A percentile compares a stretch with the other conserved stretches of the same genome.
These are phyloP conservation scores for Aphaenogaster rudis DNA, from an alignment of 1,140 invertebrate species.

Conservation along the genomic window DNA sequence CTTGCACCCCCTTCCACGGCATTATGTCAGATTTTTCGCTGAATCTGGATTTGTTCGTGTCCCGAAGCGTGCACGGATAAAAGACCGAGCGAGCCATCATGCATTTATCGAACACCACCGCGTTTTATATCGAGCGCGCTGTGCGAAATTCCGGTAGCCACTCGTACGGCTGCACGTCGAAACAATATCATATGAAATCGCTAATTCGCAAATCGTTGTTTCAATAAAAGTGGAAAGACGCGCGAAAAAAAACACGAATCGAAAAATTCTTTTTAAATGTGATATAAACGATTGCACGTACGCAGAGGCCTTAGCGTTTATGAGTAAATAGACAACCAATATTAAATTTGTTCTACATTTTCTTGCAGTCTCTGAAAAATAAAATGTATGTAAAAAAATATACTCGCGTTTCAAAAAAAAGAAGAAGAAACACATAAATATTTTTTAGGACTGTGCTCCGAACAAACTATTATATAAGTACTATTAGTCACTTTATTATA, in stretches of 20 bases:
- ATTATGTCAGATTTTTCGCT: constrained; percentile 65
- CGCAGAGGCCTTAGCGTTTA: not conserved
- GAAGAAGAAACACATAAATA: not conserved
- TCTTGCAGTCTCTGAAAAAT: not conserved
- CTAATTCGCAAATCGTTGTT: constrained; percentile 23
- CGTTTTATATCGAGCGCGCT: constrained; percentile 2
- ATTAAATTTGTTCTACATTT: not conserved
- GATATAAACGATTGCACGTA: not conserved
- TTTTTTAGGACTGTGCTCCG: not conserved
- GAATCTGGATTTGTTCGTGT: constrained; percentile 52
- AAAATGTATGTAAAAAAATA: not conserved
- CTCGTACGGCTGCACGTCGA: not conserved
- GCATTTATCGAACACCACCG: constrained; percentile 41
- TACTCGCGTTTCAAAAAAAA: not conserved
- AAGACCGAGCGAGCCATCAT: constrained; percentile 33
- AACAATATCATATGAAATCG: not conserved
- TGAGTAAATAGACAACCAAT: not conserved
- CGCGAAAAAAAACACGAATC: not conserved
- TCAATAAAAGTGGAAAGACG: not conserved
- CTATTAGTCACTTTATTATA: not conserved
- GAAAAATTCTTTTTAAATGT: constrained; percentile 13
- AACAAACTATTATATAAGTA: not conserved
- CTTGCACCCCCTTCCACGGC: constrained; percentile 39
- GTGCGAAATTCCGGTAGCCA: constrained; percentile 20
- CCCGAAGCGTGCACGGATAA: constrained; percentile 40